A percentile compares a stretch with the other conserved stretches of the same genome.
phyloP scores from a whole-genome alignment of 2,888 invertebrate species.

The Trissolcus brochymenae region DNA sequence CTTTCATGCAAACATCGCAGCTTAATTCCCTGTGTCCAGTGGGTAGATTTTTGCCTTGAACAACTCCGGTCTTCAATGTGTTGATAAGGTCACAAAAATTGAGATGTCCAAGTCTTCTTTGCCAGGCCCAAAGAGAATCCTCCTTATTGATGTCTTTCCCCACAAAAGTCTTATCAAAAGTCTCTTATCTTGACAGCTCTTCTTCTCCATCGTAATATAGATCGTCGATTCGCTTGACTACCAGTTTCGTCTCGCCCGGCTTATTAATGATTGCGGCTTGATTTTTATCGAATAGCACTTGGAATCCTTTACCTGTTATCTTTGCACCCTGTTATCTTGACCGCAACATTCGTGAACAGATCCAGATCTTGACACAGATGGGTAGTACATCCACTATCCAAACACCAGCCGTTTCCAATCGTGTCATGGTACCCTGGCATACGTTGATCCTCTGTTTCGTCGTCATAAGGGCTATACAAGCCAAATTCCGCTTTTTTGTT shows the following conservation, averaged over 20 bases:
- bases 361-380: constrained; percentile 12
- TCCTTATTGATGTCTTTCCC: background rate
- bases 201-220: constrained; percentile 6
- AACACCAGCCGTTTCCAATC: constrained; percentile 9
- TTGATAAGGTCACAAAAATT: background rate
- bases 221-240: constrained; percentile 21
- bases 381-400: constrained; percentile 22
- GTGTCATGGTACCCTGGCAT: constrained; percentile 7
- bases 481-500: background rate
- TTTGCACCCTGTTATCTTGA: too few relatives aligned
- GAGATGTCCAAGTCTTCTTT: constrained; percentile 5
- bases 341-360: background rate
- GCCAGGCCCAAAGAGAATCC: constrained; percentile 2
- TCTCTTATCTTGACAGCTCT: background rate
- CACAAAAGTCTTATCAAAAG: too few relatives aligned
- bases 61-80: background rate
- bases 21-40: background rate
- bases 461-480: constrained; percentile 3
- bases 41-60: background rate
- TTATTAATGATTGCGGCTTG: constrained; percentile 28
- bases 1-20: background rate
- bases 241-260: constrained; percentile 18
- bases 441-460: background rate
- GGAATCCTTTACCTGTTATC: constrained; percentile 45
- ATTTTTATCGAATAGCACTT: constrained; percentile 43